phyloP scores from a whole-genome alignment of 2,113 vertebrate genomes.

The Halichoeres trimaculatus region DNA sequence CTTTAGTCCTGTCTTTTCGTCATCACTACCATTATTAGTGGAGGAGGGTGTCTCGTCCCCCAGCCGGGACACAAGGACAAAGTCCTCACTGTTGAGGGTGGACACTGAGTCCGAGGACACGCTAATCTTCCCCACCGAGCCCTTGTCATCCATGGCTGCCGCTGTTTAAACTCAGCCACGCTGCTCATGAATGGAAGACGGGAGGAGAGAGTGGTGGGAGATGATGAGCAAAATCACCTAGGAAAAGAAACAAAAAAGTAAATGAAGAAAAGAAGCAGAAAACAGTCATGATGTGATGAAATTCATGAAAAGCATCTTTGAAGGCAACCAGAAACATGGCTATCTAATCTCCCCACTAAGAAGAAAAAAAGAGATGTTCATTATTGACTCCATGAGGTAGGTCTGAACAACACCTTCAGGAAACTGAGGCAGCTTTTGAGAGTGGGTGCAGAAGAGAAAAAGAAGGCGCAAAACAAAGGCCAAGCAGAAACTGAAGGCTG shows the following conservation, averaged over 20 bases:
- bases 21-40: conserved; percentile 98
- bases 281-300: conserved; percentile 75
- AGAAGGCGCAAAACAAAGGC: background rate
- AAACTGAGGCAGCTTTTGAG: conserved; percentile 10
- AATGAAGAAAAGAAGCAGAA: conserved; percentile 65
- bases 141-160: conserved; percentile 99
- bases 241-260: conserved; percentile 85
- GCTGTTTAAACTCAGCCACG: conserved; percentile 89
- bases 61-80: conserved; percentile 99
- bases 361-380: background rate
- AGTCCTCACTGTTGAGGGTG: conserved; percentile 99
- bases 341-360: background rate
- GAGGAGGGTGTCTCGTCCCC: conserved; percentile 97
- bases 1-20: conserved; percentile 99
- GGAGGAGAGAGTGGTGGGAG: conserved; percentile 74
- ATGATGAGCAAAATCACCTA: conserved; percentile 92
- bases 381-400: conserved; percentile 1
- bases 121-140: conserved; percentile 99
- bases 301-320: conserved; percentile 65
- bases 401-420: conserved; percentile 5
- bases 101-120: conserved; percentile 99
- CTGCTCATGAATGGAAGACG: conserved; percentile 92
- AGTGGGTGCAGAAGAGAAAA: background rate
- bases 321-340: conserved; percentile 17
- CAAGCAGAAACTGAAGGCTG: background rate